A percentile compares a stretch with the other conserved stretches of the same genome.
Conservation (phyloP, 2,113 vertebrate genomes). For the Silurus glanis region DNA sequence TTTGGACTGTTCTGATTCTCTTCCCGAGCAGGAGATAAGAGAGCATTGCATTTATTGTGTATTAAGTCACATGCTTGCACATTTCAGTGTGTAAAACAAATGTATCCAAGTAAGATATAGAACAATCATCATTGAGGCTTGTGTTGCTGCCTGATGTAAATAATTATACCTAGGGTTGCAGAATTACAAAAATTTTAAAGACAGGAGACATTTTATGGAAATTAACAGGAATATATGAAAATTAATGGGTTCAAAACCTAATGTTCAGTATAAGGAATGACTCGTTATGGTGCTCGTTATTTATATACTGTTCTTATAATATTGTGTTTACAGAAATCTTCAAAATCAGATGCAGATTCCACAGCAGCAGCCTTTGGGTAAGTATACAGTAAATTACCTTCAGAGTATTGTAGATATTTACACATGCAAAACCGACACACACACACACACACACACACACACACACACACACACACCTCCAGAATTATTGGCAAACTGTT, state of each 20-base stretch:
- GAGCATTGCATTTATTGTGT: neutral
- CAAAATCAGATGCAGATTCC: constrained; percentile 97
- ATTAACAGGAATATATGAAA: no score
- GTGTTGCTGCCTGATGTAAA: neutral
- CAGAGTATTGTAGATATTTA: neutral
- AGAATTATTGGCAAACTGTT: neutral
- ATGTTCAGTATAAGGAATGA: neutral
- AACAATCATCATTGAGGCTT: neutral
- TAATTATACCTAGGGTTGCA: neutral
- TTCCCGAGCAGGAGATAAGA: neutral
- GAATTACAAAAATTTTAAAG: no score
- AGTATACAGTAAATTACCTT: constrained; percentile 58
- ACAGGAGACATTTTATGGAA: no score
- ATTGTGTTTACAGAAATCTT: constrained; percentile 83
- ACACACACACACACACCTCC: neutral
- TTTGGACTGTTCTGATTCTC: neutral
- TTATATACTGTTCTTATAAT: no score
- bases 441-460: neutral
- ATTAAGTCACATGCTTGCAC: neutral
- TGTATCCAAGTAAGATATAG: neutral
- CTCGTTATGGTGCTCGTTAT: neutral
- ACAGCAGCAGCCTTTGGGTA: constrained; percentile 92
- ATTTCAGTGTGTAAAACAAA: neutral
- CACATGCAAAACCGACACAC: neutral
- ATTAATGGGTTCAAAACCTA: neutral